Conservation (phyloP, 2,888 invertebrate genomes). For the Eugnorisma glareosa region DNA sequence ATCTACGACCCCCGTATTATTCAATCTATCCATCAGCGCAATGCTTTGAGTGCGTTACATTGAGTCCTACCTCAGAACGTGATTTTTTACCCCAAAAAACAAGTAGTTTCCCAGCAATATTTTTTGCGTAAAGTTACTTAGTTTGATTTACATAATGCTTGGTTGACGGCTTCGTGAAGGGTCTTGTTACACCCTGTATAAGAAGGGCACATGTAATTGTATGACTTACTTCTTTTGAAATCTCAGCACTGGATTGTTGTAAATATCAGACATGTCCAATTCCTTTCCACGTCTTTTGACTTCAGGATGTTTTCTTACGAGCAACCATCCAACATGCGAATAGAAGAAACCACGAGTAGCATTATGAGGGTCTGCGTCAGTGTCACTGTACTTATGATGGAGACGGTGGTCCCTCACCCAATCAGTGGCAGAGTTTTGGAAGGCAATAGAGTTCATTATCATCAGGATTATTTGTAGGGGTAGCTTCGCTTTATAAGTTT, state of each 20-base stretch:
- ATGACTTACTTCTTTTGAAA: conserved; percentile 92
- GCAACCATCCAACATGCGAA: conserved; percentile 95
- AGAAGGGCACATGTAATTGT: no score
- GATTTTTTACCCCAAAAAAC: no score
- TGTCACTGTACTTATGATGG: conserved; percentile 92
- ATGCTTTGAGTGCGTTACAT: no score
- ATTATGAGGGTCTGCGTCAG: conserved; percentile 92
- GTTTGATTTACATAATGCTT: no score
- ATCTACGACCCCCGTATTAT: no score
- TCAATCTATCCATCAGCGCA: no score
- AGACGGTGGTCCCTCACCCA: conserved; percentile 92
- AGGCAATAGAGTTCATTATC: conserved; percentile 74
- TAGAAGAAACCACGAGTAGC: conserved; percentile 95
- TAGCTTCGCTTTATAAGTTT: conserved; percentile 74
- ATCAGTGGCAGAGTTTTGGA: conserved; percentile 89
- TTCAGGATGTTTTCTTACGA: conserved; percentile 94
- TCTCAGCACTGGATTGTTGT: conserved; percentile 92
- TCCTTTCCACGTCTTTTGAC: conserved; percentile 92
- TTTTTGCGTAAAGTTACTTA: no score
- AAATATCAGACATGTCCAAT: conserved; percentile 93
- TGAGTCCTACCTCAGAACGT: no score
- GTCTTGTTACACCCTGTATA: no score
- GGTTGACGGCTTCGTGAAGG: no score
- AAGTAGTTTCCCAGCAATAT: no score
- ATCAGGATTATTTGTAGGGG: conserved; percentile 76